phyloP scores from a whole-genome alignment of 1,140 invertebrate genomes.

The Medauroidea extradentata region DNA sequence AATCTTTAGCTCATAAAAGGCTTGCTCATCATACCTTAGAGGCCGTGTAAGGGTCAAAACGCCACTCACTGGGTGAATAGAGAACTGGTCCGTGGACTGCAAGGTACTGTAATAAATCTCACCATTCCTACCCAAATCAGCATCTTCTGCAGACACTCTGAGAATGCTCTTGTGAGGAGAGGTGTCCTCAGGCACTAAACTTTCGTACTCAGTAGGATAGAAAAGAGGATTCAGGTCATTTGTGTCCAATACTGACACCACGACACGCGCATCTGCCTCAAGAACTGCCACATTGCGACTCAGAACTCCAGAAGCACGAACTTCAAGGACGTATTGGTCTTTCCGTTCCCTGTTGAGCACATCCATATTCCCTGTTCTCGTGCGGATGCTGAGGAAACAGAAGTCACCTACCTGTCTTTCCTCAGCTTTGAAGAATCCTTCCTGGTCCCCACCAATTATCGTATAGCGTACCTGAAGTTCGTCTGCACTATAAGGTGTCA shows the following conservation, averaged over 20 bases:
- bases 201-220: constrained; percentile 79
- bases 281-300: constrained; percentile 54
- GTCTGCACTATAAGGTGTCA: constrained; percentile 44
- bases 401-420: constrained; percentile 86
- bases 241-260: constrained; percentile 77
- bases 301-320: constrained; percentile 66
- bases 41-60: constrained; percentile 79
- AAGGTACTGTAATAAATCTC: constrained; percentile 94
- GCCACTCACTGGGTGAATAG: constrained; percentile 88
- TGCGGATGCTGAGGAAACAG: constrained; percentile 81
- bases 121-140: constrained; percentile 89
- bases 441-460: constrained; percentile 78
- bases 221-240: constrained; percentile 93
- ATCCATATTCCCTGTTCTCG: constrained; percentile 74
- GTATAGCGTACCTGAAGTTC: constrained; percentile 63
- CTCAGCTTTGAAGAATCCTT: constrained; percentile 91
- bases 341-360: constrained; percentile 88
- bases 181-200: constrained; percentile 84
- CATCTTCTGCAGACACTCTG: constrained; percentile 82
- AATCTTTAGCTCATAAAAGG: constrained; percentile 70
- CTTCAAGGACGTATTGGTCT: constrained; percentile 73
- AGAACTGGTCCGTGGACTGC: constrained; percentile 78
- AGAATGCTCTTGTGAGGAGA: constrained; percentile 74
- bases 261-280: constrained; percentile 69
- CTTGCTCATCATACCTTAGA: constrained; percentile 62